Evolutionary conservation across 2,797 vertebrate genomes (phyloP).

Genomic region (Kryptolebias ocellatus): DNA sequence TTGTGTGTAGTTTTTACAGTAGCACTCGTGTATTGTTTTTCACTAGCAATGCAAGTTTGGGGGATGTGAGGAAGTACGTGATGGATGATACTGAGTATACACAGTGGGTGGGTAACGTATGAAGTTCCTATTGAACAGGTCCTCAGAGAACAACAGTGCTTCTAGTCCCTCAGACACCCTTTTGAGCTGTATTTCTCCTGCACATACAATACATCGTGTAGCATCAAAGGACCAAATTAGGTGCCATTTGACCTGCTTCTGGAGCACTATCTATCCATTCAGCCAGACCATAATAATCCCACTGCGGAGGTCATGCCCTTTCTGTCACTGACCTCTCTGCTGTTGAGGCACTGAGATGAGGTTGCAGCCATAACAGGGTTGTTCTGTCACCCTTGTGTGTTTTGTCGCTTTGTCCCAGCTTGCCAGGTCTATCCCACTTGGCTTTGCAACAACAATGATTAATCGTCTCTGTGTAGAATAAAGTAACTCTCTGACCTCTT

Average conservation of each 20-base stretch:
- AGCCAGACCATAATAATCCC: conserved; percentile 61
- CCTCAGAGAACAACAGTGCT: conserved; percentile 19
- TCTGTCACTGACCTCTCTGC: conserved; percentile 56
- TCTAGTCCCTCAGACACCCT: conserved; percentile 3
- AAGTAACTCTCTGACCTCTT: conserved; percentile 40
- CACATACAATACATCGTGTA: conserved; percentile 12
- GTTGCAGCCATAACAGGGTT: conserved; percentile 35
- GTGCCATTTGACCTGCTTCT: conserved; percentile 31
- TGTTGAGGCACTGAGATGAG: conserved; percentile 27
- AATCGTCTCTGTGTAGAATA: conserved; percentile 57
- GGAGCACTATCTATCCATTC: conserved; percentile 31
- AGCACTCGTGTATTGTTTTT: conserved; percentile 22
- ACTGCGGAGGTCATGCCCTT: conserved; percentile 49
- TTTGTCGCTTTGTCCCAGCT: conserved; percentile 50
- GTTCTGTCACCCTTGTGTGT: conserved; percentile 43
- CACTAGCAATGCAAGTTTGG: conserved; percentile 22
- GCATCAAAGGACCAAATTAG: conserved; percentile 28
- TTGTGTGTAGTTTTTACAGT: conserved; percentile 34
- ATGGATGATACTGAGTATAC: conserved; percentile 47
- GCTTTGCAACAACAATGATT: conserved; percentile 56
- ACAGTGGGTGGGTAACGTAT: conserved; percentile 23
- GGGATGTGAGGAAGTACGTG: conserved; percentile 24
- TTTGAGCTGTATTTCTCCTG: conserved; percentile 6
- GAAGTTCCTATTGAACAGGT: conserved; percentile 27
- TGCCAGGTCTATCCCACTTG: conserved; percentile 37